Percentiles rank a stretch among this genome's conserved stretches.
Conservation (phyloP, 2,797 vertebrate genomes). For the Nothura maculosa region DNA sequence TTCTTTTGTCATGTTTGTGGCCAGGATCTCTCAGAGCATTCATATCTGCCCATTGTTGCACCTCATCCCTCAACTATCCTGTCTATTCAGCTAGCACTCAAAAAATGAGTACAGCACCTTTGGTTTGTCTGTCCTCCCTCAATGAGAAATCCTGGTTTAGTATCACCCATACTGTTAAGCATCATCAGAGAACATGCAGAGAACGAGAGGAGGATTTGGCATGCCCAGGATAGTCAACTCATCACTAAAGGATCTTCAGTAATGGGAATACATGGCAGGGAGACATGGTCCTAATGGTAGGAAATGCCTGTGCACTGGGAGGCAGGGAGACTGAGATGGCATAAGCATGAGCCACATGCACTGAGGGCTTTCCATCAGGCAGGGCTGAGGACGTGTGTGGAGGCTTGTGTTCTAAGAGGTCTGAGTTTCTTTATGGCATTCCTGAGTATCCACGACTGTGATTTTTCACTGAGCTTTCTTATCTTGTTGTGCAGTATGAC, state of each 20-base stretch:
- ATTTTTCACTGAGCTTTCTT: neutral
- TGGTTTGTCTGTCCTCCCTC: too few species aligned
- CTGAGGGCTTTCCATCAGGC: neutral
- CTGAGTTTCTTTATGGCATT: neutral
- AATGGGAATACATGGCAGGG: neutral
- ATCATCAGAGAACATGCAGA: neutral
- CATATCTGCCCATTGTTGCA: neutral
- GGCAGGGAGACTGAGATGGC: neutral
- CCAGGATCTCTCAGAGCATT: neutral
- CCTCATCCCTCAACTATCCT: neutral
- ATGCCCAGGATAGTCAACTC: neutral
- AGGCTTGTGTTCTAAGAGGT: neutral
- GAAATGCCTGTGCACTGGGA: neutral
- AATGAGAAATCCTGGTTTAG: neutral
- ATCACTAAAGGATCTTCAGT: neutral
- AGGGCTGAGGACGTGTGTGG: neutral
- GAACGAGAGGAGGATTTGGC: neutral
- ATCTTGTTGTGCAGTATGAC: conserved; percentile 86
- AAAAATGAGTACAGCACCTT: neutral
- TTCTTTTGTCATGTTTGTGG: neutral
- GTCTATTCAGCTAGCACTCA: neutral
- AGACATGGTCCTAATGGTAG: neutral
- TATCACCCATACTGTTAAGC: neutral
- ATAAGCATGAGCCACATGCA: neutral
- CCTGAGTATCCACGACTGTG: neutral